Evolutionary conservation across 2,888 invertebrate genomes (phyloP).

Genomic region (Aphrophora alni): DNA sequence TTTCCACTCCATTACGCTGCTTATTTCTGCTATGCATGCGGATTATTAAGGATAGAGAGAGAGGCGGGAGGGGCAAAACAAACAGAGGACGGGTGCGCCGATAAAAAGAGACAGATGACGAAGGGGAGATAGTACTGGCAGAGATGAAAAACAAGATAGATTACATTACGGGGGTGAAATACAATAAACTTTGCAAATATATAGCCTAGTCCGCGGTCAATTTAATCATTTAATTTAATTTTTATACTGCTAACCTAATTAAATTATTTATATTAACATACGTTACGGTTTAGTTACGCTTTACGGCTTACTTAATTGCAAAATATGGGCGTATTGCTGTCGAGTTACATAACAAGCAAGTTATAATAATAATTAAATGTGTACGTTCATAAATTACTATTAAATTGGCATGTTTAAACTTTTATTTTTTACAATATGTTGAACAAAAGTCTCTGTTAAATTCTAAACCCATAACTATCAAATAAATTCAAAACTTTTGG

Average conservation of each 20-base stretch:
- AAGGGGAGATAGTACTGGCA: slow-evolving; percentile 20
- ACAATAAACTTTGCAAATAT: slow-evolving; percentile 2
- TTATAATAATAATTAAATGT: no score
- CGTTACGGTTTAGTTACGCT: neutral
- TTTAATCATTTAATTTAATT: neutral
- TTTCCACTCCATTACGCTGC: slow-evolving; percentile 43
- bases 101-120: slow-evolving; percentile 7
- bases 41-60: slow-evolving; percentile 25
- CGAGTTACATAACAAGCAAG: no score
- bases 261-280: neutral
- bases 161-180: slow-evolving; percentile 11
- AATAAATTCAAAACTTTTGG: no score
- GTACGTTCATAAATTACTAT: no score
- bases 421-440: no score
- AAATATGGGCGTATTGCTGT: no score
- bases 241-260: neutral
- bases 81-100: slow-evolving; percentile 3
- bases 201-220: neutral
- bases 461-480: no score
- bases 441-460: no score
- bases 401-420: no score
- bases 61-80: neutral
- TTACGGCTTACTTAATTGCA: no score
- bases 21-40: slow-evolving; percentile 32
- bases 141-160: slow-evolving; percentile 37